Conservation (phyloP, 2,113 vertebrate genomes). For the Leuciscus idus region DNA sequence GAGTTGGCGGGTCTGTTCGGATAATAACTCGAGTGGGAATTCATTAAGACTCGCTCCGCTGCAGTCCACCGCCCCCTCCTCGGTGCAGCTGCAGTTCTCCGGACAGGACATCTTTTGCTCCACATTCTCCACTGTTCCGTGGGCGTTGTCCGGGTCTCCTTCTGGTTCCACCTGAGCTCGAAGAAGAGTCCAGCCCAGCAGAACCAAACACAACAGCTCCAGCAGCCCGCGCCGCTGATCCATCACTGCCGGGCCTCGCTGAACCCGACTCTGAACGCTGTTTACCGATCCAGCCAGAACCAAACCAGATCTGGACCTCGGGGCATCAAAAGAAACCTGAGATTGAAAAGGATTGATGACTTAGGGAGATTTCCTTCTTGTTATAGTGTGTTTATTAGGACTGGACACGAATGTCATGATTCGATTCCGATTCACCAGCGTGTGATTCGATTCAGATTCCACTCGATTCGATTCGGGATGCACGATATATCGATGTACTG, state of each 20-base stretch:
- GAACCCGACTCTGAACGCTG: background rate
- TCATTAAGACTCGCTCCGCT: slow-evolving; percentile 88
- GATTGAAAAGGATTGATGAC: background rate
- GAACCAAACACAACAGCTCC: slow-evolving; percentile 70
- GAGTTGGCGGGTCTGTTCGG: slow-evolving; percentile 84
- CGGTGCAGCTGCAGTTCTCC: slow-evolving; percentile 83
- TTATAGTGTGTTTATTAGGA: no score
- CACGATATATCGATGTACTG: no score
- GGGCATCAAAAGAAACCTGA: background rate
- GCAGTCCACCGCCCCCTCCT: slow-evolving; percentile 89
- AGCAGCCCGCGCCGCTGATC: slow-evolving; percentile 63
- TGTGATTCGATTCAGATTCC: no score
- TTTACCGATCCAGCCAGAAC: background rate
- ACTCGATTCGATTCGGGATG: no score
- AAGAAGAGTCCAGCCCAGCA: slow-evolving; percentile 69
- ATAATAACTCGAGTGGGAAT: slow-evolving; percentile 84
- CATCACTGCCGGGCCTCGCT: slow-evolving; percentile 63
- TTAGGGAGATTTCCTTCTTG: no score
- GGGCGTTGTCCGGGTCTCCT: slow-evolving; percentile 12
- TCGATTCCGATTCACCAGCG: no score
- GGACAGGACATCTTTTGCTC: slow-evolving; percentile 74
- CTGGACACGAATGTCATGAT: no score
- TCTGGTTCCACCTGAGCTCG: slow-evolving; percentile 68
- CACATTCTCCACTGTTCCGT: background rate
- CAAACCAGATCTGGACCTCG: no score